Conservation (phyloP, 2,797 vertebrate genomes). For the Microtus californicus region DNA sequence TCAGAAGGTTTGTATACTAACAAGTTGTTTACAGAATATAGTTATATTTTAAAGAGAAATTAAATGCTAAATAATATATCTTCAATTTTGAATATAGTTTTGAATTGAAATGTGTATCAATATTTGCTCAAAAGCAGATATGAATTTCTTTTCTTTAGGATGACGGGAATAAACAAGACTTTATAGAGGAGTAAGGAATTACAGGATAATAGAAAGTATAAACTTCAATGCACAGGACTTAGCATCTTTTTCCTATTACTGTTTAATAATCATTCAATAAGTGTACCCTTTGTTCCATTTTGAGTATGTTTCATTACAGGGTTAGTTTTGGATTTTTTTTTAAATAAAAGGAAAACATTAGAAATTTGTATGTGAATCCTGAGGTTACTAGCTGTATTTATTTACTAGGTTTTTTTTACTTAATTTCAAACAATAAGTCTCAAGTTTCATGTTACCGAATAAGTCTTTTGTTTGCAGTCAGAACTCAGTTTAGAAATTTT, state of each 20-base stretch:
- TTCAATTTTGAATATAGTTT: conserved; percentile 8
- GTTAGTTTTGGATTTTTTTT: conserved; percentile 54
- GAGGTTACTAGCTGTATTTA: conserved; percentile 62
- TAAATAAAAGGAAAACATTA: conserved; percentile 43
- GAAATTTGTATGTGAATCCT: conserved; percentile 16
- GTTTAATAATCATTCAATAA: conserved; percentile 46
- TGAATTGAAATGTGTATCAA: neutral
- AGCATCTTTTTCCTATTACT: conserved; percentile 16
- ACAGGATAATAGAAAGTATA: neutral
- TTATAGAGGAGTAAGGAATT: neutral
- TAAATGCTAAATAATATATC: neutral
- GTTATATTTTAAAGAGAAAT: conserved; percentile 30
- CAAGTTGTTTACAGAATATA: conserved; percentile 1
- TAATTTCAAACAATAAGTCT: conserved; percentile 62
- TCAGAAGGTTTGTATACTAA: neutral
- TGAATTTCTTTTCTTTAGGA: conserved; percentile 43
- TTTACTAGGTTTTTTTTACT: conserved; percentile 67
- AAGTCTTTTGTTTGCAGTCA: conserved; percentile 69
- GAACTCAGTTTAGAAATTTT: conserved; percentile 54
- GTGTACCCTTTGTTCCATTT: conserved; percentile 44
- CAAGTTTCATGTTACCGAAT: conserved; percentile 52
- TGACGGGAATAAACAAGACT: neutral
- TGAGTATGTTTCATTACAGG: conserved; percentile 32
- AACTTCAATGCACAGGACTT: neutral
- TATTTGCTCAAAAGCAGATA: conserved; percentile 24